Base-by-base conservation (phyloP, 2,888 invertebrate genomes). In the Drosophila algonquin region DNA sequence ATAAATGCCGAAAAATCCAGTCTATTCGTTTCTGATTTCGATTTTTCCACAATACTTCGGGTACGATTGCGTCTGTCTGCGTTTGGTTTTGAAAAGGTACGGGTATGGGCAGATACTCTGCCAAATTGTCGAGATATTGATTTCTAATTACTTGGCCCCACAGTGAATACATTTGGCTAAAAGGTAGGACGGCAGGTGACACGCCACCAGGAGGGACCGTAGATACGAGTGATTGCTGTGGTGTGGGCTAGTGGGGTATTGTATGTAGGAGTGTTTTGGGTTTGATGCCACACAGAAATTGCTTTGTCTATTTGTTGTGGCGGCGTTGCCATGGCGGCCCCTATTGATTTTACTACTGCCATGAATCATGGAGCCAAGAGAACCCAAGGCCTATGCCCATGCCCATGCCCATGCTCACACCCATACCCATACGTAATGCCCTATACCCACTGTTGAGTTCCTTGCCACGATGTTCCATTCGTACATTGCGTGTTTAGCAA, bases 281-380 rank as follows among this genome's bases (percentile, higher is more conserved):
- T 40, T 40, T n/a, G 40, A 40, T n/a, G n/a, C 40, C 40, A 40
- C 27, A 44, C 44, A 24, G 9, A 35, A 50, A 50, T 64, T 65
- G 48, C 70, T 59, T 68, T 63, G 69, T 74, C 68, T 80, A 76
- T 88, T 83, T 80, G 87, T 88, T 86, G 73, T 82, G 84, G 75
- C 74, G 75, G 71, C 74, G 85, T 86, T 86, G 76, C 87, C 84
- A 88, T 86, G 88, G 71, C 78, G 76, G 54, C 74, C 73, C 76
- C 78, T 88, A 86, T 86, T 86, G 85, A 86, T 86, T 86, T 86
- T 87, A 74, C 67, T 61, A 60, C 48, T 50, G 81, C 81, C 87
- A 82, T 82, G 87, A 82, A 82, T 82, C 84, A 87, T 82, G 81
- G 40, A 40, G 40, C 40, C 40, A n/a, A 40, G 40, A n/a, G 40